Percentiles rank a stretch among this genome's conserved stretches.
Evolutionary conservation across 1,140 invertebrate species (phyloP).

Genomic region (Musca vetustissima): DNA sequence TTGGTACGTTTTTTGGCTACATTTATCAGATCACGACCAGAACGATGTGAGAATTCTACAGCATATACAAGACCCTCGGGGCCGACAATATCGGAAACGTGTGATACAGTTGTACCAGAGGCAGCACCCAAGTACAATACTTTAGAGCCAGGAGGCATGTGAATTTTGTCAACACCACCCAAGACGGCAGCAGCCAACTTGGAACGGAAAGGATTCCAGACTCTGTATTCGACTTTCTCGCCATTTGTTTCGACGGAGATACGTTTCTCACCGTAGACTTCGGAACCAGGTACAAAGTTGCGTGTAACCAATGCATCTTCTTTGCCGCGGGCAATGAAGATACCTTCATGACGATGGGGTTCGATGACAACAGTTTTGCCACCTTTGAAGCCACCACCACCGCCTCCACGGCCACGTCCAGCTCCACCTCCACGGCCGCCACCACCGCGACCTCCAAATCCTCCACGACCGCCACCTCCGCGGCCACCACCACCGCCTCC

Average conservation of each 20-base stretch:
- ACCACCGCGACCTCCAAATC: constrained; percentile 43
- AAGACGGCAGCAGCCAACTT: constrained; percentile 97
- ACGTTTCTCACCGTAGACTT: constrained; percentile 98
- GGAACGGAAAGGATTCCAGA: constrained; percentile 99
- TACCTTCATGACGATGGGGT: constrained; percentile 94
- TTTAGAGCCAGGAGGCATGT: constrained; percentile 94
- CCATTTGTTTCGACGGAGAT: constrained; percentile 89
- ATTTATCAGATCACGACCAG: constrained; percentile 93
- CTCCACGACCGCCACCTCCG: constrained; percentile 32
- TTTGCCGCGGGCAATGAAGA: constrained; percentile 97
- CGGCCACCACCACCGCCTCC: constrained; percentile 43
- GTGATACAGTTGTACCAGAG: constrained; percentile 98
- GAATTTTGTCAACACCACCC: constrained; percentile 94
- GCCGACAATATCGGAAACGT: constrained; percentile 98
- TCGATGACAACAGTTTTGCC: constrained; percentile 94
- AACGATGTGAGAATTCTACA: constrained; percentile 98
- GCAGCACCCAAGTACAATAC: constrained; percentile 98
- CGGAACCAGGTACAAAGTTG: constrained; percentile 94
- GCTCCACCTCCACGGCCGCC: constrained; percentile 55
- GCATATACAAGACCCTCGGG: constrained; percentile 99
- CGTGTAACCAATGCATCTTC: constrained; percentile 95
- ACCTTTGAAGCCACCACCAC: constrained; percentile 64
- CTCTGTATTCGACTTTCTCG: constrained; percentile 95
- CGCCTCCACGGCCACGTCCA: constrained; percentile 57
- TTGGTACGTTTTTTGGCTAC: constrained; percentile 98